Conservation (phyloP, 2,797 vertebrate genomes). For the Etheostoma nigrum region DNA sequence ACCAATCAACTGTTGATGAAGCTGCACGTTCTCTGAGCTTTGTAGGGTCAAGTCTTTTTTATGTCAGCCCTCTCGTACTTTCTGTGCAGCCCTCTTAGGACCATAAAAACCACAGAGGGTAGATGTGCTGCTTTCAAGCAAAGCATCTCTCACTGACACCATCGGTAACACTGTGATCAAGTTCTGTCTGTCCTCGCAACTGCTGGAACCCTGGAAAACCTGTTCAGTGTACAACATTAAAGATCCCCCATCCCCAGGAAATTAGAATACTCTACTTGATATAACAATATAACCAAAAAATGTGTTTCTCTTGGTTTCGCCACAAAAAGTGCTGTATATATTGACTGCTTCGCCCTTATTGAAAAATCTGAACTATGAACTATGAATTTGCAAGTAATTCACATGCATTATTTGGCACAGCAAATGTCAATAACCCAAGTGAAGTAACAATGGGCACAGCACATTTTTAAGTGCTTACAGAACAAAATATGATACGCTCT, state of each 20-base stretch:
- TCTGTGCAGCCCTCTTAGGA: conserved; percentile 56
- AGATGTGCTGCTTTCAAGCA: conserved; percentile 61
- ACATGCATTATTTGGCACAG: neutral
- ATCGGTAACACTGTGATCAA: conserved; percentile 32
- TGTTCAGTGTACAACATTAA: neutral
- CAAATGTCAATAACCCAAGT: neutral
- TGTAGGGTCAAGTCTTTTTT: conserved; percentile 33
- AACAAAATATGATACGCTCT: neutral
- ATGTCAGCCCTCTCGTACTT: conserved; percentile 59
- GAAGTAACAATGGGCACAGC: neutral
- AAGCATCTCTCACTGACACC: conserved; percentile 49
- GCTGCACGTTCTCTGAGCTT: conserved; percentile 4
- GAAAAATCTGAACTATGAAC: neutral
- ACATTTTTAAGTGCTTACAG: neutral
- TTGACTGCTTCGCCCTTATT: neutral
- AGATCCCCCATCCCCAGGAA: neutral
- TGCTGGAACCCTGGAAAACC: conserved; percentile 45
- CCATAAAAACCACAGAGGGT: conserved; percentile 48
- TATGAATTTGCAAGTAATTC: neutral
- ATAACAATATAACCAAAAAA: neutral
- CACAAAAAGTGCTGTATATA: neutral
- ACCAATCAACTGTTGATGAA: conserved; percentile 19
- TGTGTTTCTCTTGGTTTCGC: neutral
- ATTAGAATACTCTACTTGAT: neutral
- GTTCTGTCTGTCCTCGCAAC: conserved; percentile 43